phyloP scores from a whole-genome alignment of 2,888 invertebrate species.

The Hecatera dysodea region DNA sequence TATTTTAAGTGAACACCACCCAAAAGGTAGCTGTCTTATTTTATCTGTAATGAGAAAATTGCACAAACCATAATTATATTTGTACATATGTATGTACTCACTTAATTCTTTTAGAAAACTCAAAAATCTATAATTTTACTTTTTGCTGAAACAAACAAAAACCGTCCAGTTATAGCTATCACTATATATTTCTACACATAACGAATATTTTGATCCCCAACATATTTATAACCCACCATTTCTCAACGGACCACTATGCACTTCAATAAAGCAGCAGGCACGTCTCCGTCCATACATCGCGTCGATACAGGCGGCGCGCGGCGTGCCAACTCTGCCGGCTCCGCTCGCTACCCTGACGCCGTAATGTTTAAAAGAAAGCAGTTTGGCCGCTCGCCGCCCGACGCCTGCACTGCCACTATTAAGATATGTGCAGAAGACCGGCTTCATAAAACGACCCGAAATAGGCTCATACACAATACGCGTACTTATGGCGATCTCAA shows the following conservation, averaged over 20 bases:
- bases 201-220: neutral
- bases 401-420: slow-evolving; percentile 2
- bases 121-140: no score
- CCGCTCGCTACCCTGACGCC: slow-evolving; percentile 32
- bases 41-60: no score
- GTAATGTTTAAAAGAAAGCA: slow-evolving; percentile 64
- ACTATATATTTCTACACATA: neutral
- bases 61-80: no score
- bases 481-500: no score
- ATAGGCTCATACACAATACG: no score
- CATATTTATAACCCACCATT: neutral
- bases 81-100: no score
- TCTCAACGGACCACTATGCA: neutral
- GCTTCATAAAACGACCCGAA: no score
- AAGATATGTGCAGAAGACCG: neutral
- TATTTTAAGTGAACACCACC: no score
- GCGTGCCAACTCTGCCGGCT: slow-evolving; percentile 58
- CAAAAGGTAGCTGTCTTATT: neutral
- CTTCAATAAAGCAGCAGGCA: slow-evolving; percentile 5
- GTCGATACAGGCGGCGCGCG: slow-evolving; percentile 21
- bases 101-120: neutral
- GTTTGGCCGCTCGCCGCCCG: slow-evolving; percentile 54
- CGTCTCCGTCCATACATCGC: slow-evolving; percentile 21
- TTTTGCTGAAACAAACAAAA: no score
- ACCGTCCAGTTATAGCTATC: no score